Evolutionary conservation across 2,113 vertebrate species (phyloP).

Genomic region (Amblyopsis rosae): DNA sequence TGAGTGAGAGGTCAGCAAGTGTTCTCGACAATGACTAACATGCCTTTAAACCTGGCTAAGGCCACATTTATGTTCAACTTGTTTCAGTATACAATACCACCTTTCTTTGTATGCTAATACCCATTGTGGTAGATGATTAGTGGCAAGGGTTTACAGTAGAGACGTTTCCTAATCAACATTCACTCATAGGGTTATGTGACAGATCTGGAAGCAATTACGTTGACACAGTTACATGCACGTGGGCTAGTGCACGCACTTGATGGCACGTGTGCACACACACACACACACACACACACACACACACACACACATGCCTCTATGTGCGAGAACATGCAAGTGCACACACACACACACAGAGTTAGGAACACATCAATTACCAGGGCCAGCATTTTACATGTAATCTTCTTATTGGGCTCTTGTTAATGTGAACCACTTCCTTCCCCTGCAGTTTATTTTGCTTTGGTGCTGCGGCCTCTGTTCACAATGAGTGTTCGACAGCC

Average conservation of each 20-base stretch:
- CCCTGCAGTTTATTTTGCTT: slow-evolving; percentile 92
- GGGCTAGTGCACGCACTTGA: too few species aligned
- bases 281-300: slow-evolving; percentile 56
- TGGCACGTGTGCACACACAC: slow-evolving; percentile 35
- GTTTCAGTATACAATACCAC: slow-evolving; percentile 39
- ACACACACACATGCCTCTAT: slow-evolving; percentile 40
- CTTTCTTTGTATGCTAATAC: slow-evolving; percentile 60
- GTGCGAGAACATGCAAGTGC: slow-evolving; percentile 39
- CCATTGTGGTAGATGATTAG: slow-evolving; percentile 69
- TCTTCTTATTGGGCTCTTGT: slow-evolving; percentile 81
- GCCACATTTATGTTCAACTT: neutral
- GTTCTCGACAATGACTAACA: too few species aligned
- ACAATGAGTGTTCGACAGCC: slow-evolving; percentile 73
- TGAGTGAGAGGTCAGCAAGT: too few species aligned
- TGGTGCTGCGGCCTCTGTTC: slow-evolving; percentile 83
- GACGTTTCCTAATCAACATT: slow-evolving; percentile 78
- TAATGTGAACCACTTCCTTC: slow-evolving; percentile 89
- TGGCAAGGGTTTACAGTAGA: slow-evolving; percentile 78
- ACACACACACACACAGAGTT: slow-evolving; percentile 57
- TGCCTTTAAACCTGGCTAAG: too few species aligned
- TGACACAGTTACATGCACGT: slow-evolving; percentile 28
- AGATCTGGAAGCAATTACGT: slow-evolving; percentile 81
- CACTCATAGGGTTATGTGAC: slow-evolving; percentile 66
- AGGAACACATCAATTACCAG: slow-evolving; percentile 80
- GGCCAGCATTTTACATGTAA: slow-evolving; percentile 77